Evolutionary conservation across 1,140 invertebrate species (phyloP), one percentile per base, ranked within the genome.

Genomic region (Nasonia giraulti): DNA sequence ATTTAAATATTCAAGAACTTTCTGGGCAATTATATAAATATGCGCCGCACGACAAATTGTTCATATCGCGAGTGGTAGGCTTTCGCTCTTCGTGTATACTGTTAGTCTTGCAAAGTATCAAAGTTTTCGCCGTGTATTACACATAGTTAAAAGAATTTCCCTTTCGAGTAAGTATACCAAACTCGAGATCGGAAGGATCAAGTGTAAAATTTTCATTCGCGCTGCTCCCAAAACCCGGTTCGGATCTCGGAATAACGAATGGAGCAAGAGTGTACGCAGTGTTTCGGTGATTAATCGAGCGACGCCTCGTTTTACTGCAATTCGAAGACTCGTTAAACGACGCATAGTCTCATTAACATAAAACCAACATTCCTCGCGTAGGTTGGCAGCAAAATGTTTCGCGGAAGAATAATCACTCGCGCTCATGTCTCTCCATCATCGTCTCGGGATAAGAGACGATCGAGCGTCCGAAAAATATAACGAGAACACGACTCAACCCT

Each of bases 401-500:
- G 27, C 68, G 68, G 68, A 71, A 71, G 68, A 71, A 71, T 62
- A 1, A 62, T 62, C 20, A 62, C 20, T 62, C 55, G 55, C 20
- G 37, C 27, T 27, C 27, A 27, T 27, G 27, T 27, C 27, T 62
- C 55, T 62, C 55, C 55, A n/a, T 62, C 55, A 62, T 44, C 40
- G 8, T 44, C 0, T 8, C 40, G 40, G 10, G 40, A 44, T 6
- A 62, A 27, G 27, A 27, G 27, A 27, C 12, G 47, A 50, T 12
- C 2, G 47, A 50, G 47, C 2, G 47, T 4, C 12, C 0, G 2
- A 62, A n/a, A 62, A n/a, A 62, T n/a, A 17, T 62, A n/a, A 62
- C 55, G 55, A 62, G 55, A 62, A 62, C 55, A 62, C n/a, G 55
- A 62, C 55, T 62, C 55, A 62, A 62, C 55, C 55, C 55, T 62